Evolutionary conservation across 2,888 invertebrate genomes (phyloP).

Genomic region (Hesperia comma): DNA sequence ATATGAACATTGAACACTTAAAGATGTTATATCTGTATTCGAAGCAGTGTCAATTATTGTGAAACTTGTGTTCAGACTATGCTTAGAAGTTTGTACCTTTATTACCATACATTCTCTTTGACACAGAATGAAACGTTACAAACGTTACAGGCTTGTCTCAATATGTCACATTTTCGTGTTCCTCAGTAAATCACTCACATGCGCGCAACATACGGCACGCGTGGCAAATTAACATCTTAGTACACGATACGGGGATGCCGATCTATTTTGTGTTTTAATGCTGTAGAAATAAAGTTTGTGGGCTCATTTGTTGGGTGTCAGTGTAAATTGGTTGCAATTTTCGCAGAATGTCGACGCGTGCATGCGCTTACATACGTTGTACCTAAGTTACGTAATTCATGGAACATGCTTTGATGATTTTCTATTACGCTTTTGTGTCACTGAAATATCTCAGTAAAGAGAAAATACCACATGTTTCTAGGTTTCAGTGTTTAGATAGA

Average conservation of each 20-base stretch:
- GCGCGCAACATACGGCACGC: conserved; percentile 36
- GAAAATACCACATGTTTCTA: neutral
- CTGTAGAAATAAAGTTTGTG: neutral
- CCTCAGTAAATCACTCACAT: conserved; percentile 41
- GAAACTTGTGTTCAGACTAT: neutral
- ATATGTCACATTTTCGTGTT: conserved; percentile 43
- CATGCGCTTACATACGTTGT: neutral
- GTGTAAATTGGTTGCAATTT: conserved; percentile 1
- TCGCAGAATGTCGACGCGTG: conserved; percentile 9
- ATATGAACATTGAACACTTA: too few relatives aligned
- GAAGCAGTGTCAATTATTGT: neutral
- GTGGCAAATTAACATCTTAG: conserved; percentile 23
- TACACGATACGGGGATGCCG: neutral
- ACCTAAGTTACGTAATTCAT: conserved; percentile 1
- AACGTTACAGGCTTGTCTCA: conserved; percentile 40
- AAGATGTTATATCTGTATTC: neutral
- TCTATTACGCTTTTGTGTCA: conserved; percentile 4
- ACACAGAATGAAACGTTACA: conserved; percentile 15
- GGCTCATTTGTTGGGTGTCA: neutral
- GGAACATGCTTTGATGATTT: conserved; percentile 7
- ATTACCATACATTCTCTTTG: conserved; percentile 12
- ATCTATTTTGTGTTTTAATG: conserved; percentile 5
- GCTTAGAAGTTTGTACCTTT: neutral
- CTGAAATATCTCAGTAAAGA: neutral
- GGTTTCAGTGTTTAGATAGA: neutral